Conservation (phyloP, 2,113 vertebrate genomes). For the Centropus bengalensis region DNA sequence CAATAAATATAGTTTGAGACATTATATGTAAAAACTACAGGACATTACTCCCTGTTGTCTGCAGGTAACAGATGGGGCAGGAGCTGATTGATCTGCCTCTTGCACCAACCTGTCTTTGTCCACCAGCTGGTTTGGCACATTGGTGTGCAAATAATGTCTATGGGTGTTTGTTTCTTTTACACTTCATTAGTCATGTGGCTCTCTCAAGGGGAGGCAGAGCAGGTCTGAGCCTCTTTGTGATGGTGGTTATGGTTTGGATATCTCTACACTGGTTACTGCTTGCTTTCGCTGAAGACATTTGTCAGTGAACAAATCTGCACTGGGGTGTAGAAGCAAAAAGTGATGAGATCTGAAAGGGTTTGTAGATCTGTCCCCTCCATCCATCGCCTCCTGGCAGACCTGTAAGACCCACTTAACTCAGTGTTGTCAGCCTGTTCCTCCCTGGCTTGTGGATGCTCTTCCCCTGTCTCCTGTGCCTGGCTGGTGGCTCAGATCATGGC, state of each 20-base stretch:
- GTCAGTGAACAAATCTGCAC: neutral
- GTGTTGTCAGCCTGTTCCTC: neutral
- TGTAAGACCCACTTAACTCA: neutral
- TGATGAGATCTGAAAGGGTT: neutral
- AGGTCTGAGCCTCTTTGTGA: neutral
- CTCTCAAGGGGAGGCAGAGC: neutral
- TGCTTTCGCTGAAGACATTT: neutral
- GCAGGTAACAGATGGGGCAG: neutral
- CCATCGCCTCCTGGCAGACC: neutral
- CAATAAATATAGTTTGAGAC: neutral
- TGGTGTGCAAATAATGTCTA: neutral
- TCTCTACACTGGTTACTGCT: neutral
- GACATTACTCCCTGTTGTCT: neutral
- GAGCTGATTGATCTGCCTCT: neutral
- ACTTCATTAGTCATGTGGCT: neutral
- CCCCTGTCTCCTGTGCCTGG: neutral
- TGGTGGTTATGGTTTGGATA: neutral
- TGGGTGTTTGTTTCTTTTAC: accelerated
- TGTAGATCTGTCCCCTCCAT: neutral
- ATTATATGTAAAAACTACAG: neutral
- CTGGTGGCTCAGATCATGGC: neutral
- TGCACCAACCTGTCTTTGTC: neutral
- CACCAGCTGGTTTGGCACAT: neutral
- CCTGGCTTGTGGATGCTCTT: neutral
- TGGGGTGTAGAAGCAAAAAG: neutral